phyloP scores from a whole-genome alignment of 2,888 invertebrate genomes.

The Neoitamus cyanurus region DNA sequence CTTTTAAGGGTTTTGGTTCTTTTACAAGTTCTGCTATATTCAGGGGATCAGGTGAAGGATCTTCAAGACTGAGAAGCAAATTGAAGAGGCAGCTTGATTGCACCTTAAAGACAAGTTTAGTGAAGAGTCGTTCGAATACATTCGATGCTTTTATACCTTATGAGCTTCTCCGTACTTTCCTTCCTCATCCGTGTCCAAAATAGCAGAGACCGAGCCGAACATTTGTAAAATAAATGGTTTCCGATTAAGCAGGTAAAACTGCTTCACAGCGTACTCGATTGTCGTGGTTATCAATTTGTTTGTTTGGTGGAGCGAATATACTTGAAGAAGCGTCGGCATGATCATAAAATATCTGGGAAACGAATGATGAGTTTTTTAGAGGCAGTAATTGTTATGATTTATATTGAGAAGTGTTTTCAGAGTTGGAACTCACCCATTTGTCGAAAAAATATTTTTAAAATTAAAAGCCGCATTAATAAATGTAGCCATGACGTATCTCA shows the following conservation, averaged over 20 bases:
- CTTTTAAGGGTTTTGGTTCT: conserved; percentile 89
- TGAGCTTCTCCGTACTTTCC: conserved; percentile 91
- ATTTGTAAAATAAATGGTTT: conserved; percentile 99
- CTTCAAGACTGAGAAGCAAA: conserved; percentile 89
- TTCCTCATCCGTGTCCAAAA: conserved; percentile 91
- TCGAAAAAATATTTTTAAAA: conserved; percentile 98
- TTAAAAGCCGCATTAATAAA: conserved; percentile 98
- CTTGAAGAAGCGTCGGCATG: conserved; percentile 96
- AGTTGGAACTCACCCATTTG: conserved; percentile 79
- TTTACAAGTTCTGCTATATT: conserved; percentile 93
- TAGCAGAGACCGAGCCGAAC: conserved; percentile 98
- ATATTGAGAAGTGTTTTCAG: background rate
- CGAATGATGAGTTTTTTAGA: background rate
- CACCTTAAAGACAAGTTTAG: conserved; percentile 69
- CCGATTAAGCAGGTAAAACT: conserved; percentile 97
- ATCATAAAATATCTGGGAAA: conserved; percentile 85
- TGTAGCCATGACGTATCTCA: conserved; percentile 95
- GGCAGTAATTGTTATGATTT: background rate
- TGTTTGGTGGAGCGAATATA: conserved; percentile 97
- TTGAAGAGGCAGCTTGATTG: conserved; percentile 93
- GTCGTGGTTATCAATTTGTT: conserved; percentile 95
- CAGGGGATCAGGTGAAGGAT: conserved; percentile 92
- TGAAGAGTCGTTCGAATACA: background rate
- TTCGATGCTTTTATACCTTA: conserved; percentile 71
- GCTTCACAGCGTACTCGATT: conserved; percentile 97